Base-by-base conservation (phyloP, 2,797 vertebrate genomes). In the Clarias fuscus region DNA sequence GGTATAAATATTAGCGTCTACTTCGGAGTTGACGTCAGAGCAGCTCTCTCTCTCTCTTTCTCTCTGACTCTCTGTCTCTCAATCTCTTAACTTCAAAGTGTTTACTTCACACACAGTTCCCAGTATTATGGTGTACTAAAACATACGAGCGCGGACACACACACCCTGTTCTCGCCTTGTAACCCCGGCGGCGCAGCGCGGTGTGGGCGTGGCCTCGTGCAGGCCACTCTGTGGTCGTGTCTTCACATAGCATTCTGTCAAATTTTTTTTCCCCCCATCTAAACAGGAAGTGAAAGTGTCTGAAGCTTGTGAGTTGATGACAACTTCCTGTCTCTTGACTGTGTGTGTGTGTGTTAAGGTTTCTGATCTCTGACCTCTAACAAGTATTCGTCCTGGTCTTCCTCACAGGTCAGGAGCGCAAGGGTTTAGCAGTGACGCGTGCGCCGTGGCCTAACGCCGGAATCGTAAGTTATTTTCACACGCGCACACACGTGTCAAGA, bases 401-500 rank as follows among this genome's bases (percentile, higher is more conserved):
- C 59, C 17, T 80, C 83, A 87, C 88, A 82, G 84, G 56, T 72
- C 77, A 75, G 84, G 84, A 85, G 84, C n/a, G 53, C 72, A 22
- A 83, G 80, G 75, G 14, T 73, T 72, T 48, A 62, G 30, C 85
- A 79, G 84, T 83, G 30, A 84, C 85, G 67, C 58, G 87, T 80
- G 65, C 81, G 18, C 78, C 72, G 87, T 78, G 86, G 84, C 82
- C 78, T 86, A 73, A 86, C 61, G 43, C 79, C 43, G 86, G 87
- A 89, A 82, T 90, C 87, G 90, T 90, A 87, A 88, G 90, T 90
- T 24, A n/a, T 72, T 75, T 10, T 15, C 67, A 27, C 14, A 24
- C 17, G 30, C 18, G 1, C 5, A 48, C 33, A 24, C 6, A 3
- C 62, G 24, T 0, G 48, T 53, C 48, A 53, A 2, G 48, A 53